phyloP scores from a whole-genome alignment of 2,797 vertebrate genomes.

The Tadarida brasiliensis region DNA sequence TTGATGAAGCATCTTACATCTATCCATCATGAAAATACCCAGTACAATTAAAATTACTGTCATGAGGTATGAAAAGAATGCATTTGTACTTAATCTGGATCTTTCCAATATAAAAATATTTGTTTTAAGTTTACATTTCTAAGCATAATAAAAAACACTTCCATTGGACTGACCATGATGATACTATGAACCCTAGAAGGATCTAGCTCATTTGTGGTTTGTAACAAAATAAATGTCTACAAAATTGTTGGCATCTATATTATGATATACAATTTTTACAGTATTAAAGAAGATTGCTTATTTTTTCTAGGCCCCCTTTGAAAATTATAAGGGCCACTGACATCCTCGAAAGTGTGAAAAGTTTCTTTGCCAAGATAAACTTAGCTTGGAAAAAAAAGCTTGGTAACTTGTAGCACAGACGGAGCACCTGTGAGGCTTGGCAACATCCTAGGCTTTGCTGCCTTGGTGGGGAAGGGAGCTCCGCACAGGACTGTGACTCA shows the following conservation, averaged over 20 bases:
- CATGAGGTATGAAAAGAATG: background rate
- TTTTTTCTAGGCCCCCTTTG: background rate
- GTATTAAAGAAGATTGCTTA: background rate
- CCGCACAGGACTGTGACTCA: background rate
- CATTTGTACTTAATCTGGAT: background rate
- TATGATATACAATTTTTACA: background rate
- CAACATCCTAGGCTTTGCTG: background rate
- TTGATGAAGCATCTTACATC: background rate
- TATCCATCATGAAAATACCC: background rate
- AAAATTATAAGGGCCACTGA: conserved; percentile 17
- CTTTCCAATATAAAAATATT: background rate
- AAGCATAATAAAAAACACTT: background rate
- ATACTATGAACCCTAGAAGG: conserved; percentile 1
- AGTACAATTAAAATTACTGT: background rate
- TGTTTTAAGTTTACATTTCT: background rate
- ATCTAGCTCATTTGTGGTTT: background rate
- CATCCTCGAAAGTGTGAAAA: background rate
- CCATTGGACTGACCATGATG: background rate
- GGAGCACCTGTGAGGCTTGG: conserved; percentile 23
- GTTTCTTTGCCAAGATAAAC: conserved; percentile 45
- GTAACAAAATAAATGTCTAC: background rate
- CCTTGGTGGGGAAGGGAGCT: background rate
- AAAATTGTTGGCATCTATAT: background rate
- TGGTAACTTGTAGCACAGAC: background rate
- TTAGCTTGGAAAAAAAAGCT: background rate